These are phyloP conservation scores for Brienomyrus longianalis DNA, from an alignment of 2,113 vertebrate species.

Conservation along the genomic window DNA sequence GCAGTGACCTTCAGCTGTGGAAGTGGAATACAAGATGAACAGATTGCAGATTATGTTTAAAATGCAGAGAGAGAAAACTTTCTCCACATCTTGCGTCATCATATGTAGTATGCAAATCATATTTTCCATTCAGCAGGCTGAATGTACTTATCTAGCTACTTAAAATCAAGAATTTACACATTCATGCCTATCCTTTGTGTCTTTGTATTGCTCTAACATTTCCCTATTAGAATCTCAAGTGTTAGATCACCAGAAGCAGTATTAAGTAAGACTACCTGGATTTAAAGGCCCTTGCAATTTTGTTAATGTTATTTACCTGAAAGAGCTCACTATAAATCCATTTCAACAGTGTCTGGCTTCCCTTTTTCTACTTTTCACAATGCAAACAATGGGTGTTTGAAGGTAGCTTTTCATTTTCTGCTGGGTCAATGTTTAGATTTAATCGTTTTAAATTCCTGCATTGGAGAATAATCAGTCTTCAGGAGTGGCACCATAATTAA, in stretches of 20 bases:
- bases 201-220: neutral
- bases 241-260: neutral
- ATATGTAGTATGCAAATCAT: neutral
- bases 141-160: neutral
- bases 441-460: neutral
- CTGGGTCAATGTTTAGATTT: conserved; percentile 6
- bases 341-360: neutral
- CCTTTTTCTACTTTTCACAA: neutral
- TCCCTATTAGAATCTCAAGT: neutral
- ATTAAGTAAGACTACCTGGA: neutral
- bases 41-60: neutral
- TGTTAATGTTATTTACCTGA: neutral
- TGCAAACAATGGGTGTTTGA: neutral
- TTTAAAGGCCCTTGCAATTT: neutral
- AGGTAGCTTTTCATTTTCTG: conserved; percentile 3
- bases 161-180: neutral
- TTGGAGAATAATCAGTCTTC: neutral
- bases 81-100: neutral
- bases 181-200: neutral
- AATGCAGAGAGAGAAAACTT: neutral
- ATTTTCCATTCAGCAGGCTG: neutral
- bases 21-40: neutral
- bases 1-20: neutral
- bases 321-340: neutral
- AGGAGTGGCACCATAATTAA: neutral